Base-by-base conservation (phyloP, 2,888 invertebrate genomes). In the Epirrhoe alternata region DNA sequence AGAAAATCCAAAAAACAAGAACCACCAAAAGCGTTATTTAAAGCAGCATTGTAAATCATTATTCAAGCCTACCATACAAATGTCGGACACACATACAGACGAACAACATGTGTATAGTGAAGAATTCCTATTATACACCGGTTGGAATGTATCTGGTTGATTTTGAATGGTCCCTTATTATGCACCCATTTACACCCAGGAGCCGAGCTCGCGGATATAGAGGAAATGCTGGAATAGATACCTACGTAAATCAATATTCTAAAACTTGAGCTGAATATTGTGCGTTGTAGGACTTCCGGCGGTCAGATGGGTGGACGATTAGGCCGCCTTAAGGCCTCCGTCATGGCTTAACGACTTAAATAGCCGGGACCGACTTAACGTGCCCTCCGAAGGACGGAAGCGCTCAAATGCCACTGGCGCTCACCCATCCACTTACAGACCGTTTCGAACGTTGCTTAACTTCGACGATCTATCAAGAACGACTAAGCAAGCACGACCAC, bases 131-230 rank as follows among this genome's bases (percentile, higher is more conserved):
- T 92, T 91, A 91, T 92, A 89, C 75, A 65, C 84, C 72, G 78
- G 77, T 66, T 77, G 89, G 90, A 90, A 92, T 91, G 90, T 81
- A 82, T 88, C 87, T 79, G 82, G 77, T 85, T 92, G 90, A 92
- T 92, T 91, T 92, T 92, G 92, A 90, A 92, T 92, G 90, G 87
- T 77, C 85, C 81, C 90, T 92, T 92, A 92, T 92, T 93, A 93
- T 93, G 92, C 92, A 90, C 88, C 92, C 92, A 93, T 93, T 93
- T 92, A 93, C 92, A 92, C 92, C 90, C 82, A 76, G 78, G 83
- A 77, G 76, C 79, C 76, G 78, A 49, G 6, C 56, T 54, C 77
- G 8, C 35, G 47, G 77, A 74, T 65, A 31, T 64, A 66, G 6
- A 35, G 38, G 50, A 5, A 38, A 45, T 42, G 52, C 73, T 79